A percentile compares a stretch with the other conserved stretches of the same genome.
phyloP scores from a whole-genome alignment of 2,113 vertebrate species.

The Chunga burmeisteri region DNA sequence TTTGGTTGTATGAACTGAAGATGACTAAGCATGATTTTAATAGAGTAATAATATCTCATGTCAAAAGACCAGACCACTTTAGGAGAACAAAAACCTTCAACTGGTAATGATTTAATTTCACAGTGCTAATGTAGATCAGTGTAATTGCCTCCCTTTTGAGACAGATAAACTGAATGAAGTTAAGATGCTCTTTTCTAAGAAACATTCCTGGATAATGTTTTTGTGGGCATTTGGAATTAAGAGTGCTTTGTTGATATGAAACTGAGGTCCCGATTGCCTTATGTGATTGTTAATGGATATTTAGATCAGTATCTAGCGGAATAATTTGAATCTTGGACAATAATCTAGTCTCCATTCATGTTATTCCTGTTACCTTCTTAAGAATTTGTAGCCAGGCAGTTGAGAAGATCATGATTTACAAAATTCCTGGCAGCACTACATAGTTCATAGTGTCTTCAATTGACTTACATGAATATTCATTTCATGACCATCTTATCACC shows the following conservation, averaged over 20 bases:
- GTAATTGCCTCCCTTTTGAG: background rate
- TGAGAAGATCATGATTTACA: background rate
- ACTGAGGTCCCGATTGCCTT: background rate
- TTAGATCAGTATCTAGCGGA: background rate
- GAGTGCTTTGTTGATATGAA: background rate
- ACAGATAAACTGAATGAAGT: background rate
- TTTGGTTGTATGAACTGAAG: background rate
- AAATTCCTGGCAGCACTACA: background rate
- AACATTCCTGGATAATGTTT: background rate
- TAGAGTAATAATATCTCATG: background rate
- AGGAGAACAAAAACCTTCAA: background rate
- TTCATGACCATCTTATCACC: background rate
- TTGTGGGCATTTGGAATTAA: background rate
- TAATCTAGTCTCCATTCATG: background rate
- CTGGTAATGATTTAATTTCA: background rate
- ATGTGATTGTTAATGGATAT: background rate
- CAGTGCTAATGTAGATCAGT: background rate
- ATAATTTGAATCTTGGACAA: background rate
- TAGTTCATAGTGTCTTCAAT: background rate
- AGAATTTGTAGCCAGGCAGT: background rate
- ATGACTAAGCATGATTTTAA: background rate
- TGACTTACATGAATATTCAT: background rate
- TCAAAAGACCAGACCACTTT: background rate
- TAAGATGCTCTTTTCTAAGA: background rate
- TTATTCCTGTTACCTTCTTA: background rate